A percentile compares a stretch with the other conserved stretches of the same genome.
These are phyloP conservation scores for Vesta saturnalis DNA, from an alignment of 2,888 invertebrate genomes.

Conservation along the genomic window DNA sequence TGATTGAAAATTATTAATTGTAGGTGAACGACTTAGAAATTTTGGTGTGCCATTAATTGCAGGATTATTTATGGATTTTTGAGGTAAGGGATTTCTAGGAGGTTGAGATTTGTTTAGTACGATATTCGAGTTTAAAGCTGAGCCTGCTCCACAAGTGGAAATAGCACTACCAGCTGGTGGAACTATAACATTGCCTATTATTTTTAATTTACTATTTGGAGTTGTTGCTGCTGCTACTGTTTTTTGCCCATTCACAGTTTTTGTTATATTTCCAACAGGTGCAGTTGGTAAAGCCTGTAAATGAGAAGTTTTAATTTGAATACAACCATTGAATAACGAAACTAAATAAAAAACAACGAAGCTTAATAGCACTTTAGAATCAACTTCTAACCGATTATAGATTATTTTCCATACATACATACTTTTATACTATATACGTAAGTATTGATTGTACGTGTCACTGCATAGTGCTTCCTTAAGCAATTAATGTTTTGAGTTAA, in stretches of 20 bases:
- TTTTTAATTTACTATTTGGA: slow-evolving; percentile 57
- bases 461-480: no score
- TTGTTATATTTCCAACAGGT: slow-evolving; percentile 42
- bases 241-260: slow-evolving; percentile 58
- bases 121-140: slow-evolving; percentile 42
- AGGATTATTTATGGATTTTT: slow-evolving; percentile 52
- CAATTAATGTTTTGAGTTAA: no score
- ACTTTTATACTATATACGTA: no score
- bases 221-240: slow-evolving; percentile 23
- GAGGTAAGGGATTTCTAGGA: slow-evolving; percentile 53
- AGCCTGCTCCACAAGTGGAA: slow-evolving; percentile 41
- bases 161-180: slow-evolving; percentile 43
- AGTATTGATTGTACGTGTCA: no score
- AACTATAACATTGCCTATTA: slow-evolving; percentile 58
- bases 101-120: slow-evolving; percentile 32
- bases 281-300: slow-evolving; percentile 38
- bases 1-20: slow-evolving; percentile 25
- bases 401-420: no score
- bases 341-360: background rate
- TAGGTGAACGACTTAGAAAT: slow-evolving; percentile 52
- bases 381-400: no score
- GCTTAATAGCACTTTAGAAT: no score
- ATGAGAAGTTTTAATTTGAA: background rate
- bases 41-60: slow-evolving; percentile 54
- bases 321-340: no score